A percentile compares a stretch with the other conserved stretches of the same genome.
Conservation (phyloP, 2,797 vertebrate genomes). For the Pseudocheirus occidentalis region DNA sequence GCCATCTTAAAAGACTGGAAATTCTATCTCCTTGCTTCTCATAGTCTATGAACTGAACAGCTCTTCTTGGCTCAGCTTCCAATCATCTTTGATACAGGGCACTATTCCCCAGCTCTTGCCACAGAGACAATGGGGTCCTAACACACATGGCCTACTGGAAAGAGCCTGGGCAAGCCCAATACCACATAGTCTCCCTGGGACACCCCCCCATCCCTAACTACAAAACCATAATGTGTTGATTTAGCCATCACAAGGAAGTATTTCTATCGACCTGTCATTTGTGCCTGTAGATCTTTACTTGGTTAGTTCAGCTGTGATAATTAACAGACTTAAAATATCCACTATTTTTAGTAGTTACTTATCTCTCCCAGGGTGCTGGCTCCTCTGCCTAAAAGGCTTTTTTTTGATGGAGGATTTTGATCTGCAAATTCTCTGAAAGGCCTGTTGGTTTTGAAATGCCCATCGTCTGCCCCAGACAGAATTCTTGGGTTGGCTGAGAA, state of each 20-base stretch:
- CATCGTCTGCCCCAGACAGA: neutral
- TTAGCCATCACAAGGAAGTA: neutral
- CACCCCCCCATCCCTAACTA: neutral
- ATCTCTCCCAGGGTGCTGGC: neutral
- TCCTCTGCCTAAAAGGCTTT: neutral
- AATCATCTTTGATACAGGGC: neutral
- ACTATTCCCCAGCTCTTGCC: neutral
- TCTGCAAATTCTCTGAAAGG: neutral
- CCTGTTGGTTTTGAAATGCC: neutral
- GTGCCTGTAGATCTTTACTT: neutral
- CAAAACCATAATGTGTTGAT: neutral
- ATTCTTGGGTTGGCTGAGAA: neutral
- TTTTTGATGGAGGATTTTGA: neutral
- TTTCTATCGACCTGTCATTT: neutral
- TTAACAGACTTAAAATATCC: neutral
- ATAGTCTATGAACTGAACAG: neutral
- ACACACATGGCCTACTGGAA: neutral
- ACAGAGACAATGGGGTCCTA: neutral
- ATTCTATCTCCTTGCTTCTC: neutral
- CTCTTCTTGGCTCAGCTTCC: neutral
- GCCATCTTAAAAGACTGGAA: neutral
- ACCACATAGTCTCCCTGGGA: neutral
- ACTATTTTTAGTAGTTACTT: neutral
- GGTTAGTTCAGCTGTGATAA: neutral
- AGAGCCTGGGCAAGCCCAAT: neutral